Base-by-base conservation (phyloP, 2,888 invertebrate species). In the Ennomos quercinarius region DNA sequence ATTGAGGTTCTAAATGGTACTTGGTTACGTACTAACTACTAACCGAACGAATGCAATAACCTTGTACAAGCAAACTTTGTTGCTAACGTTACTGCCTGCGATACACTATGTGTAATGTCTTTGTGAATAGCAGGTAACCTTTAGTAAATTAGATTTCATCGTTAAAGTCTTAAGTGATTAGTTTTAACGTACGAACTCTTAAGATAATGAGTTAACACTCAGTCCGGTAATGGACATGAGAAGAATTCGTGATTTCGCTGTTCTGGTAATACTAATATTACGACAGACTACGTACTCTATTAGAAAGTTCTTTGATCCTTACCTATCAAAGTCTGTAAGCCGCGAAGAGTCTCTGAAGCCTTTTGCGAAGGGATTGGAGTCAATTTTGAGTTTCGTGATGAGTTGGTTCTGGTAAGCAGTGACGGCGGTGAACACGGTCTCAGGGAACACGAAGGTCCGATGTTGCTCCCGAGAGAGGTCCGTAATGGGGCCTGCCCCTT, bases 371-470 rank as follows among this genome's bases (percentile, higher is more conserved):
- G 99, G 99, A 87, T 99, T 99, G 84, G 98, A 98, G 93, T 99
- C 99, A 78, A 99, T 99, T 94, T 99, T 99, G 86, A 99, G 93
- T 89, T 99, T 99, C 53, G 99, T 99, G 82, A 99, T 99, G 94
- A 99, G 95, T 93, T 99, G 99, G 93, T 99, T 99, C 93, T 99
- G 99, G 93, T 99, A 99, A 38, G 99, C 99, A 39, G 99, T 99
- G 72, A 99, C 99, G 38, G 99, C 99, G 45, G 99, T 99, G 94
- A 99, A 99, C 73, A 99, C 98, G 1, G 98, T 98, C 93, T 99
- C 99, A 4, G 99, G 97, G 93, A 99, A 99, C 73, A 99, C 96
- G 91, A 97, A 99, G 58, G 99, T 99, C 78, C 98, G 95, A 90
- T 97, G 98, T 84, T 98, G 97, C 85, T 99, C 98, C 64, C 96